Percentiles rank a stretch among this genome's conserved stretches.
Evolutionary conservation across 2,888 invertebrate genomes (phyloP).

Genomic region (Diaphora mendica): DNA sequence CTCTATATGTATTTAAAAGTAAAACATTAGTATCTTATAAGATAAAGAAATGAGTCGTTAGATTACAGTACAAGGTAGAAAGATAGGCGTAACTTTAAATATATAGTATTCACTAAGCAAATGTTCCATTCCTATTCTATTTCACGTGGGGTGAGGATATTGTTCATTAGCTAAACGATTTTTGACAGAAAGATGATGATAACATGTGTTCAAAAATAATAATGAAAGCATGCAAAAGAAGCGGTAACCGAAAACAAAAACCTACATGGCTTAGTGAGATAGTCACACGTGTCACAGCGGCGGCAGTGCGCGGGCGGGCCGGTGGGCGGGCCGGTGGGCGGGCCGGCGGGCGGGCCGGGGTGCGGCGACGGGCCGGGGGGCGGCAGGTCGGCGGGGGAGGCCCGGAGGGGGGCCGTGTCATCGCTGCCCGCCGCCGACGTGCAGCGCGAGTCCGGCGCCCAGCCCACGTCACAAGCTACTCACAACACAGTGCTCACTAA

Average conservation of each 20-base stretch:
- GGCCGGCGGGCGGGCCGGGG: constrained; percentile 43
- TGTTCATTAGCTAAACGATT: background rate
- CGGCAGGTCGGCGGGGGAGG: constrained; percentile 57
- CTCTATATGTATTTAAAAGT: no score
- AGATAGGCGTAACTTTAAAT: background rate
- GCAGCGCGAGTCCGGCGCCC: constrained; percentile 51
- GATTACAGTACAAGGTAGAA: background rate
- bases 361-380: constrained; percentile 55
- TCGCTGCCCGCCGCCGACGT: constrained; percentile 66
- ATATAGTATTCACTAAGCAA: background rate
- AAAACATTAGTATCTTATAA: no score
- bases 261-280: constrained; percentile 17
- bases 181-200: constrained; percentile 28
- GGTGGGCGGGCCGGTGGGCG: constrained; percentile 61
- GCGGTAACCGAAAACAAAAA: background rate
- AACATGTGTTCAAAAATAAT: background rate
- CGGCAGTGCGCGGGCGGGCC: constrained; percentile 43
- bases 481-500: background rate
- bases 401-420: constrained; percentile 67
- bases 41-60: background rate
- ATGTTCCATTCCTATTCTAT: background rate
- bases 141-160: background rate
- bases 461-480: background rate
- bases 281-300: constrained; percentile 55
- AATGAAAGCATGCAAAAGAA: background rate